Percentiles rank a stretch among this genome's conserved stretches.
Evolutionary conservation across 2,888 invertebrate genomes (phyloP).

Genomic region (Bombylius discolor): DNA sequence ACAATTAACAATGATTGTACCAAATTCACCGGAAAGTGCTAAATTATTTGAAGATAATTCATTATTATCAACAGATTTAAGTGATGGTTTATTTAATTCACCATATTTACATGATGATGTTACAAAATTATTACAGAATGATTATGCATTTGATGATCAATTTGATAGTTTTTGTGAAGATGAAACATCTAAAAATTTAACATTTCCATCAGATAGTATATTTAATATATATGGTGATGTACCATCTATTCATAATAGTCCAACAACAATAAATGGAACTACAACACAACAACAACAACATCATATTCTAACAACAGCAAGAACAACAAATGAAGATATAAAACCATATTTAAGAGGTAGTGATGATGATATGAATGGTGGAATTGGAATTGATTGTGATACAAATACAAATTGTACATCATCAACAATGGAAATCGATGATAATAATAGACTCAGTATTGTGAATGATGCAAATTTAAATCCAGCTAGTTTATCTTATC

Average conservation of each 20-base stretch:
- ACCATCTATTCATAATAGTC: not conserved
- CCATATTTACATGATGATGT: slow-evolving; percentile 2
- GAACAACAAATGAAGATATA: not conserved
- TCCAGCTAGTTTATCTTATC: slow-evolving; percentile 23
- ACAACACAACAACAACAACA: not conserved
- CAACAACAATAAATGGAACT: not conserved
- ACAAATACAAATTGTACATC: not conserved
- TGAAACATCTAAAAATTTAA: slow-evolving; percentile 3
- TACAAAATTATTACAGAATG: slow-evolving; percentile 4
- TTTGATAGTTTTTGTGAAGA: slow-evolving; percentile 4
- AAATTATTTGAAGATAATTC: slow-evolving; percentile 39
- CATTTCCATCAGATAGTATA: not conserved
- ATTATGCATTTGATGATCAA: slow-evolving; percentile 6
- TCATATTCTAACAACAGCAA: slow-evolving; percentile 1
- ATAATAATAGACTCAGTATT: slow-evolving; percentile 25
- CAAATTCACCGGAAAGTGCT: slow-evolving; percentile 78
- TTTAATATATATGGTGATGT: slow-evolving; percentile 3
- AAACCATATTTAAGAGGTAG: not conserved
- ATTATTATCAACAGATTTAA: slow-evolving; percentile 24
- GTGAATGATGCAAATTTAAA: slow-evolving; percentile 33
- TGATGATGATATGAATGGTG: not conserved
- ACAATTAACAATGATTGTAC: slow-evolving; percentile 25
- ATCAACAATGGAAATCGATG: slow-evolving; percentile 6
- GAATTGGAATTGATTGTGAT: too few species aligned
- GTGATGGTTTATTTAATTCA: slow-evolving; percentile 5